Evolutionary conservation across 2,797 vertebrate genomes (phyloP), one percentile per base, ranked within the genome.

Genomic region (Mus spretus): DNA sequence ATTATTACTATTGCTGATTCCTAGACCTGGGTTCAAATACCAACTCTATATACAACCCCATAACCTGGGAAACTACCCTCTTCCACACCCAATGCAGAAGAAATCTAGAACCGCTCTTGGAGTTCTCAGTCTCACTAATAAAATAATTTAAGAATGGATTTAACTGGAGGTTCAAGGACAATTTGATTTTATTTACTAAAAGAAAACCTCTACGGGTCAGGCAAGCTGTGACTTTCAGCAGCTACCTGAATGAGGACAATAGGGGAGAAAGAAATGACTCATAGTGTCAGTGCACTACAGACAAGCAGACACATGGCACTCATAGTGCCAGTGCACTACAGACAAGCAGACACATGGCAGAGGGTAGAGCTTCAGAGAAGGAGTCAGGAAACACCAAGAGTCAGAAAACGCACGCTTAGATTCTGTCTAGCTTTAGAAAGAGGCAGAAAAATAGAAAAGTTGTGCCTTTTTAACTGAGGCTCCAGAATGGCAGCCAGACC

Each of bases 21-120:
- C 44, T 65, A 77, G 24, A 65, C 50, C 57, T 93, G 34, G 15
- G 14, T 85, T 96, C 80, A 89, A 90, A 89, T 77, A 15, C 85
- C 53, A 20, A 1, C 0, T 85, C 44, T 94, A 44, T 10, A 90
- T 61, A 13, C 44, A 50, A 26, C 13, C 47, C 57, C 20, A 6
- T 91, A 63, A 31, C 61, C 67, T 91, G 3, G 70, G 44, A 50
- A 75, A 57, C 24, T 31, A 19, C 50, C 40, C 83, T 53, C 57
- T 22, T 37, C 19, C 9, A 19, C 2, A 10, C 13, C 1, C 24
- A 31, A 84, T 65, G 19, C 28, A 65, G 28, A 31, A 12, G 40
- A 65, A 47, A 47, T 47, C 82, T 47, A 17, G 82, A 28, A 34
- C 15, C 2, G 0, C 37, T 47, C 59, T 47, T 84, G 10, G 40